Conservation (phyloP, 2,113 vertebrate species). For the Cynoglossus semilaevis region DNA sequence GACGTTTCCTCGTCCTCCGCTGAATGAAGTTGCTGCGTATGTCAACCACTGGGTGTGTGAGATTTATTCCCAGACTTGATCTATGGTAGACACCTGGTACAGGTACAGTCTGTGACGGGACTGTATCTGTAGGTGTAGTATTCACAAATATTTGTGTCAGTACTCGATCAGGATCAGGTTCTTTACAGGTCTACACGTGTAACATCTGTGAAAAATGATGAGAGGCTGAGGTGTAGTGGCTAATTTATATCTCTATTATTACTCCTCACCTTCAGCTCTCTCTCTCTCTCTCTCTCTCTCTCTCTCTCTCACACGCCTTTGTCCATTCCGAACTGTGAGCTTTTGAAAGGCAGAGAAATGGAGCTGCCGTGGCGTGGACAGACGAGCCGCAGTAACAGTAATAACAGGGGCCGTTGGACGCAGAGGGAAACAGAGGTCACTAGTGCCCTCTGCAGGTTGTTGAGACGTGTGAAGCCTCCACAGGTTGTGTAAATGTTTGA, state of each 20-base stretch:
- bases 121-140: slow-evolving; percentile 4
- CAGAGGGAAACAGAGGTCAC: slow-evolving; percentile 47
- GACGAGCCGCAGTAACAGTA: slow-evolving; percentile 40
- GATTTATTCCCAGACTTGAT: slow-evolving; percentile 73
- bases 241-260: too few relatives aligned
- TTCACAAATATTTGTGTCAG: background rate
- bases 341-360: slow-evolving; percentile 43
- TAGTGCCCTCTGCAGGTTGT: slow-evolving; percentile 63
- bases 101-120: slow-evolving; percentile 32
- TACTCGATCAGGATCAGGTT: too few relatives aligned
- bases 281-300: too few relatives aligned
- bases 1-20: too few relatives aligned
- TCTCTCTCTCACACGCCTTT: slow-evolving; percentile 1
- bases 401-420: slow-evolving; percentile 32
- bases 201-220: too few relatives aligned
- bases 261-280: too few relatives aligned
- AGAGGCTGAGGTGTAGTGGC: too few relatives aligned
- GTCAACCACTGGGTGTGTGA: slow-evolving; percentile 63
- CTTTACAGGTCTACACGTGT: too few relatives aligned
- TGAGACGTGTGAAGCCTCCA: slow-evolving; percentile 8
- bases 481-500: slow-evolving; percentile 34
- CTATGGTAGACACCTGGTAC: slow-evolving; percentile 39
- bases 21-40: slow-evolving; percentile 74
- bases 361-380: slow-evolving; percentile 12
- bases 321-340: slow-evolving; percentile 44